Conservation (phyloP, 1,140 invertebrate species). For the Antheraea mylitta region DNA sequence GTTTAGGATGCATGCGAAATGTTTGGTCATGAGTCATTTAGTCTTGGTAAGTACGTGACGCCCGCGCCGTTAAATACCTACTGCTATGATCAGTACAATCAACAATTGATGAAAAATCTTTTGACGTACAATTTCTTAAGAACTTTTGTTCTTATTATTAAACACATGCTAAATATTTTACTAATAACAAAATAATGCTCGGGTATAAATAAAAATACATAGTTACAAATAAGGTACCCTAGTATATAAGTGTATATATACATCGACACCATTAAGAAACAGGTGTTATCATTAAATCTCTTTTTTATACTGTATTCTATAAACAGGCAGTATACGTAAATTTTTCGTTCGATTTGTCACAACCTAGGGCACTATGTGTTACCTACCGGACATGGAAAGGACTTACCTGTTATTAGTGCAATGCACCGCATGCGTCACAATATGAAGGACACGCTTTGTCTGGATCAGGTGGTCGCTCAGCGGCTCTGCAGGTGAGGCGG, state of each 20-base stretch:
- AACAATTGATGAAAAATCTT: no score
- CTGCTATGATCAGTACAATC: background rate
- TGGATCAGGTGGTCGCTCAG: slow-evolving; percentile 63
- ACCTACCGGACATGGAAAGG: slow-evolving; percentile 61
- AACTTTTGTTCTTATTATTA: no score
- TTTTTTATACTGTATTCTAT: background rate
- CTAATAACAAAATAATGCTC: no score
- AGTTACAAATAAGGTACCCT: no score
- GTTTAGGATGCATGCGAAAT: slow-evolving; percentile 11
- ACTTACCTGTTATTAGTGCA: slow-evolving; percentile 56
- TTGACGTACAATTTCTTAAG: no score
- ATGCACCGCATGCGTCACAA: slow-evolving; percentile 71
- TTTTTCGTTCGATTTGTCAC: background rate
- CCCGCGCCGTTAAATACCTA: background rate
- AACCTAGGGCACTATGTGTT: slow-evolving; percentile 30
- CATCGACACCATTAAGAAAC: no score
- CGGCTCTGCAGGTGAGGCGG: slow-evolving; percentile 28
- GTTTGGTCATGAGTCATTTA: slow-evolving; percentile 14
- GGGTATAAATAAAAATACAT: no score
- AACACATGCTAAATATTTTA: no score
- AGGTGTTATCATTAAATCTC: background rate
- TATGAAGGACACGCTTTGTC: slow-evolving; percentile 72
- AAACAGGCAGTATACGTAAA: background rate
- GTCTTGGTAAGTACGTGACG: background rate
- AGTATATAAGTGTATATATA: no score